phyloP scores from a whole-genome alignment of 2,113 vertebrate genomes.

The Procavia capensis region DNA sequence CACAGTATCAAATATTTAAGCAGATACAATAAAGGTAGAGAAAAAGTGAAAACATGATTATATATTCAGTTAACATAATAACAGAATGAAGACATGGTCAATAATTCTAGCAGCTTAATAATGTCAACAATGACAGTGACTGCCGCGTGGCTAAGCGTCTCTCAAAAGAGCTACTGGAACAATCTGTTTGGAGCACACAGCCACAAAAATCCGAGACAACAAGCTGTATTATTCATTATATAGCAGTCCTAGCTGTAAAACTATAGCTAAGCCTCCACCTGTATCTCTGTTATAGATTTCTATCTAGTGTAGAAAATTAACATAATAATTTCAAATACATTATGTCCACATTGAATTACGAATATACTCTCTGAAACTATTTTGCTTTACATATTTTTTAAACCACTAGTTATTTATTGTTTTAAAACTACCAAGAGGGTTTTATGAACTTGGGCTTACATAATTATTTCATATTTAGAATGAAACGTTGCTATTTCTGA shows the following conservation, averaged over 20 bases:
- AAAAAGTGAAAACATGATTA: background rate
- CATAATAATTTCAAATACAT: slow-evolving; percentile 18
- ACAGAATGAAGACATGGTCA: slow-evolving; percentile 50
- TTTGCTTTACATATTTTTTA: background rate
- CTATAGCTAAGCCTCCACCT: slow-evolving; percentile 49
- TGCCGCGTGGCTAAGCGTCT: slow-evolving; percentile 3
- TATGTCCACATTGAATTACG: slow-evolving; percentile 29
- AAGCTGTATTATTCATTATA: slow-evolving; percentile 65
- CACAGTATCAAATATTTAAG: background rate
- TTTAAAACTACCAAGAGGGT: background rate
- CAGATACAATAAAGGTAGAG: slow-evolving; percentile 19
- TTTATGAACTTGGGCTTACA: slow-evolving; percentile 33
- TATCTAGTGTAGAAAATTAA: slow-evolving; percentile 20
- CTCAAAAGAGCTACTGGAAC: slow-evolving; percentile 63
- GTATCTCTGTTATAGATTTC: slow-evolving; percentile 12
- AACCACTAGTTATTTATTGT: background rate
- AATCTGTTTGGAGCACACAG: slow-evolving; percentile 57
- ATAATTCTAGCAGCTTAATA: slow-evolving; percentile 39
- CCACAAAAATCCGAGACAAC: slow-evolving; percentile 63
- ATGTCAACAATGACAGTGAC: background rate
- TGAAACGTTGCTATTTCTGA: slow-evolving; percentile 16
- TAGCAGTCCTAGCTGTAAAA: slow-evolving; percentile 8
- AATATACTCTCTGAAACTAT: background rate
- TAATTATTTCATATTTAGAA: slow-evolving; percentile 39
- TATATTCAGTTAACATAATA: slow-evolving; percentile 8